Evolutionary conservation across 2,113 vertebrate species (phyloP), one percentile per base, ranked within the genome.

Genomic region (Neolamprologus devosi): DNA sequence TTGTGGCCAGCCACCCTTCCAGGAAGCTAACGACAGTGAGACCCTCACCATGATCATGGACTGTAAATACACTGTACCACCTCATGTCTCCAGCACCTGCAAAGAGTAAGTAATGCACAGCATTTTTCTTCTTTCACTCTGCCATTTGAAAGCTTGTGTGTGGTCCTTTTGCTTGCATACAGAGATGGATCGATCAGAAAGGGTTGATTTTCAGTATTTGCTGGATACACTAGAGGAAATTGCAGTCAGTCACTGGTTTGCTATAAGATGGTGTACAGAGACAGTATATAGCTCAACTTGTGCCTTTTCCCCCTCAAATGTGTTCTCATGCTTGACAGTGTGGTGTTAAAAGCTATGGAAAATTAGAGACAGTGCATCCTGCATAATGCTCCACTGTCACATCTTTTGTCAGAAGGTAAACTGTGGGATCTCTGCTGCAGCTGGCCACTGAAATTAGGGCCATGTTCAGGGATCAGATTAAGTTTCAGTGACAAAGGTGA

Each of bases 41-140:
- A 99, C 98, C 1, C 95, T 99, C 94, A 99, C 98, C 49, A 99
- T 99, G 98, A 99, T 99, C 93, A 99, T 99, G 98, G 98, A 99
- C 93, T 99, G 98, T 96, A 99, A 98, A 95, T 99, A 99, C 91
- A 99, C 98, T 0, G 98, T 99, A 53, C 98, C 98, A 5, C 89
- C 96, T 75, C 98, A 97, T 1, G 98, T 99, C 87, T 99, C 98
- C 78, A 96, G 96, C 68, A 97, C 97, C 94, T 99, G 98, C 95
- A 98, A 97, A 96, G 97, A 99, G 98, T 99, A 96, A 98, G 98
- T 97, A 14, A 30, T 30, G 13, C 19, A 54, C 35, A 68, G 11
- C 16, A 47, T 68, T 54, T 49, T 23, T 73, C 49, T 45, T 23
- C 40, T 51, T 53, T 51, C n/a, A 68, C 10, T 8, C 40, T 33